Evolutionary conservation across 1,140 invertebrate genomes (phyloP).

Genomic region (Platyscapa corneri): DNA sequence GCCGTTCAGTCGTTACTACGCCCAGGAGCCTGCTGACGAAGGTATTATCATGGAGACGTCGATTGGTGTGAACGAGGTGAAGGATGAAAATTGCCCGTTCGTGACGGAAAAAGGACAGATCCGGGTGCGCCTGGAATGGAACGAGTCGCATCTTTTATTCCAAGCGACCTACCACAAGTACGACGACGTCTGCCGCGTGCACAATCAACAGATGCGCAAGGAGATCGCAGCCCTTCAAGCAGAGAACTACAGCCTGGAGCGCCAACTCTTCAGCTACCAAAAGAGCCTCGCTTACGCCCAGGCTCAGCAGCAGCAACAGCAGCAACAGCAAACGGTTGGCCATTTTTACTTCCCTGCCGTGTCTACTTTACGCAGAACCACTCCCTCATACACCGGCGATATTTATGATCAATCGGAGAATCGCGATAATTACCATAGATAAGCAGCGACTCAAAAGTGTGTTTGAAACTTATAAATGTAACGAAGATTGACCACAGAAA

Average conservation of each 20-base stretch:
- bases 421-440: background rate
- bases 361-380: background rate
- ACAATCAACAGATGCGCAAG: slow-evolving; percentile 91
- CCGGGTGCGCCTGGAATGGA: slow-evolving; percentile 89
- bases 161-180: slow-evolving; percentile 91
- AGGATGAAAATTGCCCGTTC: slow-evolving; percentile 85
- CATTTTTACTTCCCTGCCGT: slow-evolving; percentile 13
- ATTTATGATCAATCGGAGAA: background rate
- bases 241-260: slow-evolving; percentile 90
- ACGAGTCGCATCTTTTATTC: slow-evolving; percentile 88
- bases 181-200: slow-evolving; percentile 88
- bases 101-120: slow-evolving; percentile 85
- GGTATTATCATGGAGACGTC: slow-evolving; percentile 90
- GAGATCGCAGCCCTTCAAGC: slow-evolving; percentile 88
- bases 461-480: background rate
- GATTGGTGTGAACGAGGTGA: slow-evolving; percentile 85
- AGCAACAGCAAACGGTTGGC: slow-evolving; percentile 61
- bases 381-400: background rate
- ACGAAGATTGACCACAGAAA: background rate
- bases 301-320: slow-evolving; percentile 69
- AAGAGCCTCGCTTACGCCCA: slow-evolving; percentile 87
- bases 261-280: slow-evolving; percentile 91
- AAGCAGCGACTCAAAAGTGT: background rate
- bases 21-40: slow-evolving; percentile 87
- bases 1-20: slow-evolving; percentile 89